Percentiles rank a stretch among this genome's conserved stretches.
Evolutionary conservation across 2,888 invertebrate genomes (phyloP).

Genomic region (Erebia palarica): DNA sequence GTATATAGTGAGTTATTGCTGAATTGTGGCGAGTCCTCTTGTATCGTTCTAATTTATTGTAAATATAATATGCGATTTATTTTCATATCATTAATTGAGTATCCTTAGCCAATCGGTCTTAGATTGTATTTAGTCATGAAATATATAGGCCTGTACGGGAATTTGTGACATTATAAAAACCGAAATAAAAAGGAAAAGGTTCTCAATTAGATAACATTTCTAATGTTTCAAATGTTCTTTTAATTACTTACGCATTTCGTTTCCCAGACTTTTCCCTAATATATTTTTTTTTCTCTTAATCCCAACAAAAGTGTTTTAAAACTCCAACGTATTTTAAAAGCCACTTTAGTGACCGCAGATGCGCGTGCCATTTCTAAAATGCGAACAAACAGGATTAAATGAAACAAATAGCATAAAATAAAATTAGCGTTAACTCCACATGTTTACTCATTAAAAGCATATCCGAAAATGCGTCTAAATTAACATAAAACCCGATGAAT

Average conservation of each 20-base stretch:
- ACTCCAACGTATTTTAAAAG: constrained; percentile 29
- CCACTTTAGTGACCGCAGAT: not conserved
- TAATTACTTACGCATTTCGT: not conserved
- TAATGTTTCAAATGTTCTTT: not conserved
- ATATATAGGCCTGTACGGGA: too few species aligned
- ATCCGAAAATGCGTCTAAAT: constrained; percentile 60
- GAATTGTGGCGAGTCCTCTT: too few species aligned
- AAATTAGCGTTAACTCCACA: constrained; percentile 8
- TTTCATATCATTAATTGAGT: too few species aligned
- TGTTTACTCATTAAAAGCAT: constrained; percentile 54
- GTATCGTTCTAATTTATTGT: too few species aligned
- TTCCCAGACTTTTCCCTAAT: constrained; percentile 29
- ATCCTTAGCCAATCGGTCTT: too few species aligned
- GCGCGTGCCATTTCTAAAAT: constrained; percentile 6
- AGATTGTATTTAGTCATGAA: too few species aligned
- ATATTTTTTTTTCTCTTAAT: not conserved
- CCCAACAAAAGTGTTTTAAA: not conserved
- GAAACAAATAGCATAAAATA: constrained; percentile 23
- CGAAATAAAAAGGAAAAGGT: too few species aligned
- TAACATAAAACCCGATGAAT: constrained; percentile 60
- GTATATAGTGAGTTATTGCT: too few species aligned
- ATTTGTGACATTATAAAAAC: too few species aligned
- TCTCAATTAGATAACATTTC: too few species aligned
- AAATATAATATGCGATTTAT: too few species aligned
- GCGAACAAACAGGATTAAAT: constrained; percentile 18